Evolutionary conservation across 2,888 invertebrate species (phyloP).

Genomic region (Adelognathus sp.): DNA sequence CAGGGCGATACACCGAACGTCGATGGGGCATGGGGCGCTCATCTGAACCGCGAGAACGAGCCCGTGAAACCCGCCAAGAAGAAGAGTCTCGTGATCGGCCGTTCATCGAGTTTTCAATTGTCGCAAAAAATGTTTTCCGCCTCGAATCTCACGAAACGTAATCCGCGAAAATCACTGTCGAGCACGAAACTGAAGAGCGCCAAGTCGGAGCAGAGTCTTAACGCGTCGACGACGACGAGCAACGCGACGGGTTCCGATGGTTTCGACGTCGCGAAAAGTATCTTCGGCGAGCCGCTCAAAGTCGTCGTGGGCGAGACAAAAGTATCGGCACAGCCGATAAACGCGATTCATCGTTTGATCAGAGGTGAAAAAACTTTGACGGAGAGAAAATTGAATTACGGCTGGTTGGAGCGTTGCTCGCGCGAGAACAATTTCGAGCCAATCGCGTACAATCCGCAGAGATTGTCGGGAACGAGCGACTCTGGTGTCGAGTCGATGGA

Average conservation of each 20-base stretch:
- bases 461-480: slow-evolving; percentile 72
- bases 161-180: slow-evolving; percentile 88
- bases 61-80: slow-evolving; percentile 66
- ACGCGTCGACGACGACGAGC: background rate
- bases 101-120: slow-evolving; percentile 82
- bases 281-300: slow-evolving; percentile 69
- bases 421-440: slow-evolving; percentile 67
- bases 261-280: slow-evolving; percentile 49
- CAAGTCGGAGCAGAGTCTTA: slow-evolving; percentile 66
- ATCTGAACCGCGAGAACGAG: slow-evolving; percentile 80
- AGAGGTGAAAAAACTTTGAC: slow-evolving; percentile 59
- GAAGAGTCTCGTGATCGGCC: slow-evolving; percentile 61
- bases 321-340: slow-evolving; percentile 67
- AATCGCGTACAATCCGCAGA: slow-evolving; percentile 39
- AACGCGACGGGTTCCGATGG: slow-evolving; percentile 40
- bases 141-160: slow-evolving; percentile 87
- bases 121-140: slow-evolving; percentile 88
- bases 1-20: slow-evolving; percentile 64
- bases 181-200: slow-evolving; percentile 67
- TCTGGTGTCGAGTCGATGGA: slow-evolving; percentile 76
- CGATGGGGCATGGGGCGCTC: slow-evolving; percentile 81
- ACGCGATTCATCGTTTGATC: slow-evolving; percentile 75
- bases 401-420: slow-evolving; percentile 84
- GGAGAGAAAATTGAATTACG: slow-evolving; percentile 81
- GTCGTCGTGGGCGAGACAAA: slow-evolving; percentile 66